Evolutionary conservation across 2,113 vertebrate species (phyloP), one percentile per base, ranked within the genome.

Genomic region (Artemisiospiza belli): DNA sequence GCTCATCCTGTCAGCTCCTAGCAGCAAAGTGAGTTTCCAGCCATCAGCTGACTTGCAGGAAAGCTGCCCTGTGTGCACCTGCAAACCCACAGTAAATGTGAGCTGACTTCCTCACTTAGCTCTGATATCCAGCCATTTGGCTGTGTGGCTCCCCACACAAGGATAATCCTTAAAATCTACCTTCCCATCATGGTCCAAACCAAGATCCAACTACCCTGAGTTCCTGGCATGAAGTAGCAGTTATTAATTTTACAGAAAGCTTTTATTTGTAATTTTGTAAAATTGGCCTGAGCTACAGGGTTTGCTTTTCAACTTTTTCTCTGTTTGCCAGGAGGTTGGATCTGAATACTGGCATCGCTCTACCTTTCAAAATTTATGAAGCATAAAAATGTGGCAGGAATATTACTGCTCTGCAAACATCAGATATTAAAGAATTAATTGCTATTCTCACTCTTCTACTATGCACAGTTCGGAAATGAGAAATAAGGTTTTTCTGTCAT

Each of bases 261-360:
- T 82, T 95, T 92, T 85, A 61, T 75, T 57, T 88, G 70, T 74
- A 57, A 47, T 91, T 94, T 83, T 70, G 61, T 70, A 75, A 66
- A 96, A 51, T 7, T 41, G 46, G 75, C 75, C 37, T 43, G 57
- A 83, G 67, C 39, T 24, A 11, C 7, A 49, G 43, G 39, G n/a
- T 47, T 90, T 86, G 52, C 49, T 91, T 93, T 73, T 80, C 59
- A 83, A 13, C 64, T 84, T 87, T 30, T 44, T 58, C 31, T 43
- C 35, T 67, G 21, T 59, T 91, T 83, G 70, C 80, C 89, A 66
- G 39, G 47, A 24, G 37, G 52, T 5, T 83, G 83, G n/a, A 74
- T 33, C 35, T 24, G 46, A 78, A 43, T 43, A 27, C n/a, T 74
- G 55, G 64, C 69, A 74, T 21, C n/a, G 13, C 15, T 85, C 70